These are phyloP conservation scores for Felis catus DNA, from an alignment of 2,113 vertebrate species.

Conservation along the genomic window F.catus_Fca126_mat1.0 CM031414.1:126873001-126873500, in stretches of 20 bases:
- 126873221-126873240: background rate
- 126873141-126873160: fast-evolving
- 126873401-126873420: background rate
- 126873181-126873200: background rate
- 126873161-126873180: background rate
- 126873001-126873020: background rate
- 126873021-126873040: background rate
- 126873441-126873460: background rate
- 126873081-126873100: background rate
- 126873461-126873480: background rate
- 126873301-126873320: fast-evolving
- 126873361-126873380: background rate
- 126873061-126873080: background rate
- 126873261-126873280: background rate
- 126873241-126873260: background rate
- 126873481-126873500: background rate
- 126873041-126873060: no score
- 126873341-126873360: no score
- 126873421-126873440: background rate
- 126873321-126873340: background rate
- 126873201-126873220: background rate
- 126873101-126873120: background rate
- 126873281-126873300: background rate
- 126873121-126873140: background rate
- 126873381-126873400: background rate